Conservation (phyloP, 2,888 invertebrate species). For the Mythimna albipuncta region DNA sequence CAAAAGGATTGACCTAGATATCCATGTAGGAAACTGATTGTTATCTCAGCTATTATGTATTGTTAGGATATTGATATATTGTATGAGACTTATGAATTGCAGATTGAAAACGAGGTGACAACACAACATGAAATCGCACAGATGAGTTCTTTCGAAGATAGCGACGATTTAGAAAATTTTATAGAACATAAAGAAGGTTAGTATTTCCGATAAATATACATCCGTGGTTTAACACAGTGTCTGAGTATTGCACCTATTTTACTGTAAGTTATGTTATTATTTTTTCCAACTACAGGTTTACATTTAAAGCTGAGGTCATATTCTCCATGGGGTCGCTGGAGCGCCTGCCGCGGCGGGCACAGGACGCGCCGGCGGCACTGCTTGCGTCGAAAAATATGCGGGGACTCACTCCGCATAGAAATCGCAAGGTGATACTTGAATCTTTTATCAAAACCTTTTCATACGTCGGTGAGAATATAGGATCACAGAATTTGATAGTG, state of each 20-base stretch:
- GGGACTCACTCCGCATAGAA: conserved; percentile 82
- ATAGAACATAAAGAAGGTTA: conserved; percentile 55
- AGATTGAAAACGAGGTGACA: conserved; percentile 70
- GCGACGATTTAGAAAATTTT: conserved; percentile 38
- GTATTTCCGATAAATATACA: not conserved
- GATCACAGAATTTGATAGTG: conserved; percentile 9
- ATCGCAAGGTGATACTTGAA: conserved; percentile 76
- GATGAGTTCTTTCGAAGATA: conserved; percentile 57
- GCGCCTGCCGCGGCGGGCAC: conserved; percentile 77
- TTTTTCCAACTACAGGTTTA: conserved; percentile 66
- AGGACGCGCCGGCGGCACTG: conserved; percentile 82
- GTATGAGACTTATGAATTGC: conserved; percentile 70
- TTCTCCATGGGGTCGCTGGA: conserved; percentile 83
- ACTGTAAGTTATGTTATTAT: conserved; percentile 1
- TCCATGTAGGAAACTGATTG: conserved; percentile 77
- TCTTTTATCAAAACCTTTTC: conserved; percentile 44
- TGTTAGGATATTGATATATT: conserved; percentile 73
- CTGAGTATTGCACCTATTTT: not conserved
- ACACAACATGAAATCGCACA: conserved; percentile 59
- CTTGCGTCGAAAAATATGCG: conserved; percentile 77
- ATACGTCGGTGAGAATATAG: conserved; percentile 20
- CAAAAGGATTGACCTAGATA: conserved; percentile 84
- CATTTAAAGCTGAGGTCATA: conserved; percentile 71
- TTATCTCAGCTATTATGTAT: conserved; percentile 75
- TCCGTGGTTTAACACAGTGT: not conserved